Evolutionary conservation across 2,888 invertebrate genomes (phyloP).

Genomic region (Cryptosula pallasiana): DNA sequence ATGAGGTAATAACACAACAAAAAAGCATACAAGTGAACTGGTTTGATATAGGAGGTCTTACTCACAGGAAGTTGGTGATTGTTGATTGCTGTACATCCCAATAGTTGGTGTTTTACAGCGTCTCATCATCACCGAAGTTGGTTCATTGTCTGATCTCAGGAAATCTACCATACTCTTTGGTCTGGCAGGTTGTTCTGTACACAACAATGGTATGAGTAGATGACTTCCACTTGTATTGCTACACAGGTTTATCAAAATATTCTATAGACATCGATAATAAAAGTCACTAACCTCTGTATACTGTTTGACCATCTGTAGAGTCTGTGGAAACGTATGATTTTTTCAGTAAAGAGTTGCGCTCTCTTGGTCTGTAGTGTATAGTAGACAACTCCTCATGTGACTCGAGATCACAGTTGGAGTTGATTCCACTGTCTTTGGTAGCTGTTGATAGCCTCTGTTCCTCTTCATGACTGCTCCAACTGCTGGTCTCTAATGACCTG

Average conservation of each 20-base stretch:
- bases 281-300: no score
- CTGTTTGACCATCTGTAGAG: no score
- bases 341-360: conserved; percentile 6
- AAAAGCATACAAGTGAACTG: no score
- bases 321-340: not conserved
- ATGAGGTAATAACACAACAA: no score
- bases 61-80: not conserved
- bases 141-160: not conserved
- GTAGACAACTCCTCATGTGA: conserved; percentile 1
- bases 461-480: conserved; percentile 37
- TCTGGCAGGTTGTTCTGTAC: not conserved
- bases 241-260: no score
- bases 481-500: conserved; percentile 29
- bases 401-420: conserved; percentile 36
- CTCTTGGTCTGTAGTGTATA: not conserved
- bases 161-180: conserved; percentile 6
- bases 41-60: no score
- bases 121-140: not conserved
- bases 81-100: not conserved
- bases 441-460: conserved; percentile 34
- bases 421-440: conserved; percentile 39
- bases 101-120: not conserved
- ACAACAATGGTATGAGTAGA: no score
- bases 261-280: no score
- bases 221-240: no score